These are phyloP conservation scores for Papilio machaon DNA, from an alignment of 1,140 invertebrate genomes.

Conservation along the genomic window DNA sequence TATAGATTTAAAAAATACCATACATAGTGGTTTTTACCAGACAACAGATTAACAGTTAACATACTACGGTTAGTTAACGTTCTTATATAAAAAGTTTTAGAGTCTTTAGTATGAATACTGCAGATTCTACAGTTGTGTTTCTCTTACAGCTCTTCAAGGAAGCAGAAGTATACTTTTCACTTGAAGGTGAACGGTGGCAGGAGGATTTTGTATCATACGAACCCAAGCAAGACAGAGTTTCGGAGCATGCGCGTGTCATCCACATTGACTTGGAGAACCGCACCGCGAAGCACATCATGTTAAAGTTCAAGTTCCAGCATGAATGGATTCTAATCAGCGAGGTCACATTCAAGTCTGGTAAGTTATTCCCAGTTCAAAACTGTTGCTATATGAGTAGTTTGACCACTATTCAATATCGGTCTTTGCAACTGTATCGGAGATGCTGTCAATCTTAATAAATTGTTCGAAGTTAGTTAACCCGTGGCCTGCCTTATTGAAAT, in stretches of 20 bases:
- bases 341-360: slow-evolving; percentile 90
- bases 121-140: slow-evolving; percentile 22
- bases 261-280: slow-evolving; percentile 89
- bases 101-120: too few species aligned
- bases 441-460: neutral
- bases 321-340: slow-evolving; percentile 96
- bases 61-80: neutral
- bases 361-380: slow-evolving; percentile 58
- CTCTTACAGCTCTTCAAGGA: slow-evolving; percentile 86
- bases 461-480: neutral
- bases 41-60: too few species aligned
- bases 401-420: slow-evolving; percentile 6
- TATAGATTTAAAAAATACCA: too few species aligned
- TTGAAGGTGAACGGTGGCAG: slow-evolving; percentile 89
- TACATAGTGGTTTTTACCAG: neutral
- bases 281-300: slow-evolving; percentile 89
- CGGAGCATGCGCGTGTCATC: slow-evolving; percentile 86
- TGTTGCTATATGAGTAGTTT: neutral
- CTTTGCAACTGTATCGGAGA: slow-evolving; percentile 1
- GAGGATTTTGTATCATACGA: slow-evolving; percentile 79
- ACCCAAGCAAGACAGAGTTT: slow-evolving; percentile 83
- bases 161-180: slow-evolving; percentile 89
- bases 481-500: neutral
- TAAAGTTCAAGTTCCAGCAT: slow-evolving; percentile 90
- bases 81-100: too few species aligned